Evolutionary conservation across 2,797 vertebrate genomes (phyloP).

Genomic region (Karalla daura): DNA sequence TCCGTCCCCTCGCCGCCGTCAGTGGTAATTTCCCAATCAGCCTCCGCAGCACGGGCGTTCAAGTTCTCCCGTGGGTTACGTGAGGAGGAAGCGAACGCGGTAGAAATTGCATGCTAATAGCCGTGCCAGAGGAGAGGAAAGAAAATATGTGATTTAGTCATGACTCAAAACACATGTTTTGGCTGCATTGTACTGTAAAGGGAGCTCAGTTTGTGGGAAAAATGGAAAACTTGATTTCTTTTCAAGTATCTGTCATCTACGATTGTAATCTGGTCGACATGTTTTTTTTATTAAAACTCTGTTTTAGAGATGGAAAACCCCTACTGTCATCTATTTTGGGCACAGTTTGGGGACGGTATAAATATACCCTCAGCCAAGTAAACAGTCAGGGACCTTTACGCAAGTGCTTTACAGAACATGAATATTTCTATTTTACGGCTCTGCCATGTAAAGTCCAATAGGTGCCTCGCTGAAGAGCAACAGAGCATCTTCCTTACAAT

Average conservation of each 20-base stretch:
- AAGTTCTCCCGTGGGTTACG: constrained; percentile 37
- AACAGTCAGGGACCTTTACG: not conserved
- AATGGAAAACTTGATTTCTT: constrained; percentile 10
- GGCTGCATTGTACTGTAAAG: constrained; percentile 10
- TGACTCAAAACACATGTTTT: constrained; percentile 38
- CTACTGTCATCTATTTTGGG: no score
- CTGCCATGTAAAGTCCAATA: no score
- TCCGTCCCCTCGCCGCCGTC: not conserved
- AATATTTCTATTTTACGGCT: no score
- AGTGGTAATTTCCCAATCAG: not conserved
- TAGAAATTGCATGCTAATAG: constrained; percentile 22
- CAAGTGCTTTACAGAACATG: not conserved
- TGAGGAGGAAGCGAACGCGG: constrained; percentile 43
- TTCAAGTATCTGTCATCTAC: constrained; percentile 13
- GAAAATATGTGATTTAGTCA: not conserved
- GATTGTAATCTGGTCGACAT: not conserved
- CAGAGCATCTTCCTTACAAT: no score
- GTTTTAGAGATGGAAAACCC: no score
- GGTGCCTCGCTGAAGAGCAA: no score
- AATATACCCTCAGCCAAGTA: not conserved
- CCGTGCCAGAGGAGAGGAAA: no score
- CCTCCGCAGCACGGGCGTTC: not conserved
- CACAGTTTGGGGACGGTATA: not conserved
- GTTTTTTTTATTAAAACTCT: constrained; percentile 1
- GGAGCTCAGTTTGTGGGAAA: not conserved